Evolutionary conservation across 2,797 vertebrate genomes (phyloP).

Genomic region (Okamejei kenojei): DNA sequence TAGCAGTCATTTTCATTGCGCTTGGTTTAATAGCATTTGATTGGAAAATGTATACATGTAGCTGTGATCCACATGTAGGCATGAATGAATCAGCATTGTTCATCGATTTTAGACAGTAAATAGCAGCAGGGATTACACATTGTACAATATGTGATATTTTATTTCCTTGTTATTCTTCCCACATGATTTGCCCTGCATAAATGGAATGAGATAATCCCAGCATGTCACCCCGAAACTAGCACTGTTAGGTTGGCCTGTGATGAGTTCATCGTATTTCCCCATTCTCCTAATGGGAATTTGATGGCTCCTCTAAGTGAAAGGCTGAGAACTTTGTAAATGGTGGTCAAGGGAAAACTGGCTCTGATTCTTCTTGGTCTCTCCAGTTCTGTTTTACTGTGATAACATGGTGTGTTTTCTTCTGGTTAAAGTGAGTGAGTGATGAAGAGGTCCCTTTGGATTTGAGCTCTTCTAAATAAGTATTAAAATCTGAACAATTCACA

Average conservation of each 20-base stretch:
- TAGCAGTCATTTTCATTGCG: background rate
- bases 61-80: background rate
- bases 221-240: background rate
- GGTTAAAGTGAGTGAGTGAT: background rate
- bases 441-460: background rate
- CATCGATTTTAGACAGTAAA: background rate
- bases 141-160: background rate
- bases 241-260: background rate
- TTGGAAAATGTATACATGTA: background rate
- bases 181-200: background rate
- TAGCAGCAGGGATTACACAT: background rate
- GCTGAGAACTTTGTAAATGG: background rate
- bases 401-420: background rate
- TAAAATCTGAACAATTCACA: background rate
- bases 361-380: background rate
- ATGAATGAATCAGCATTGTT: background rate
- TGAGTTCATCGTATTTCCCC: background rate
- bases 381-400: background rate
- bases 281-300: slow-evolving; percentile 7
- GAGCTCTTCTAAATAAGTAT: background rate
- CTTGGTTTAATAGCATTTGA: background rate
- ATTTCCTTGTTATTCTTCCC: background rate
- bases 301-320: background rate
- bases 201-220: background rate
- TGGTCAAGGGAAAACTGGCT: background rate